Base-by-base conservation (phyloP, 2,113 vertebrate species). In the Tetrax tetrax region DNA sequence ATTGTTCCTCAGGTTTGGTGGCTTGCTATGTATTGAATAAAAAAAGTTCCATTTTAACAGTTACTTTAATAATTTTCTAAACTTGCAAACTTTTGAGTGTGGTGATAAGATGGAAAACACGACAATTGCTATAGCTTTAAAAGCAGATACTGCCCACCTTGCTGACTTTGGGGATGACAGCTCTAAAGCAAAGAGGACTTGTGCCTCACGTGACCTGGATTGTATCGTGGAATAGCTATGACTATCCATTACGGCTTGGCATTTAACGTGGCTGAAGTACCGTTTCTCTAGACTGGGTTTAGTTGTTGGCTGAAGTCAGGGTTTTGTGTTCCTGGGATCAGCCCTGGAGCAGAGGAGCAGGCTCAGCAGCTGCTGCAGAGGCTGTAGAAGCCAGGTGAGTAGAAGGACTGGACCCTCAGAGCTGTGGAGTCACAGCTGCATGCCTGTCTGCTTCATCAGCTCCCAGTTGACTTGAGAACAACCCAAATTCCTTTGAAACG, bases 41-140 rank as follows among this genome's bases (percentile, higher is more conserved):
- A 47, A 25, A 53, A 43, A 33, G 37, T 59, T 59, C 19, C 2
- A 21, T 77, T 95, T 65, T 86, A 64, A 43, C 33, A 47, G 28
- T 94, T 90, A 70, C 45, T 85, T 83, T 60, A 24, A 69, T 64
- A 2, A 13, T 77, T 77, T 90, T 80, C 56, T 96, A 29, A 57
- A 65, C 11, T 80, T 83, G 9, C 17, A 11, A 64, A 63, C 31
- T 77, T 74, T 16, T 45, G 24, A 63, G 18, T 66, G 29, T 41
- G 54, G 17, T 81, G 66, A 1, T 60, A 75, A 76, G 68, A 24
- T 61, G 31, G 37, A 59, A 83, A 66, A 45, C 37, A 6, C 37
- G n/a, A 41, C 27, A 74, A 4, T 38, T 7, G 1, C 54, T 50
- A 5, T 0, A 68, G 83, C 59, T 83, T 63, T 54, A 48, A 63